Evolutionary conservation across 2,888 invertebrate species (phyloP), one percentile per base, ranked within the genome.

Genomic region (Steinernema carpocapsae): DNA sequence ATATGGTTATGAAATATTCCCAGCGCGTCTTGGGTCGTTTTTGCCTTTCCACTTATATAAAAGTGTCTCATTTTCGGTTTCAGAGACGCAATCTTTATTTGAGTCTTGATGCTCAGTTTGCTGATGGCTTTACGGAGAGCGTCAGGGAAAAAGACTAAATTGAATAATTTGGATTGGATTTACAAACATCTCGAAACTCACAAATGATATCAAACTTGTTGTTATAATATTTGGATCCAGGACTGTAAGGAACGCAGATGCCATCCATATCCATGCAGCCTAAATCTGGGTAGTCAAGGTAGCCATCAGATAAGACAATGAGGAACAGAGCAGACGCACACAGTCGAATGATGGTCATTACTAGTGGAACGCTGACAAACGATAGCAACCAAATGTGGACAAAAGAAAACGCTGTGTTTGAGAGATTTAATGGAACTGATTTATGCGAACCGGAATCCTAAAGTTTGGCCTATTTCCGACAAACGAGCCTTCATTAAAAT

Each of bases 161-260:
- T 43, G 7, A 12, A 43, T 12, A 43, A 14, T 12, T 43, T 7
- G 43, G 43, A 43, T 7, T n/a, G 14, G 56, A 56, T 24, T 1
- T 17, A 26, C 2, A 10, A 19, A 22, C 3, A 22, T 43, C 43
- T 14, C n/a, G 48, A 3, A 17, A 19, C 26, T 56, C 26, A 56
- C 56, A 26, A 17, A 26, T 26, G n/a, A 56, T 56, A 26, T 56
- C 56, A 26, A 56, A 56, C 26, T 26, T 56, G 26, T 56, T 56
- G 56, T 4, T 22, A 26, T 56, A 56, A 19, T 56, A 26, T 7
- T 56, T 17, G 24, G 22, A 14, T 6, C 2, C 17, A 3, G 56
- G 56, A 24, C 26, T 56, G 56, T 56, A 56, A 4, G 56, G 56
- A 7, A 56, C n/a, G 26, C 56, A 56, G 22, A 7, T 22, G 26